phyloP scores from a whole-genome alignment of 1,140 invertebrate genomes.

The Dysdera silvatica region DNA sequence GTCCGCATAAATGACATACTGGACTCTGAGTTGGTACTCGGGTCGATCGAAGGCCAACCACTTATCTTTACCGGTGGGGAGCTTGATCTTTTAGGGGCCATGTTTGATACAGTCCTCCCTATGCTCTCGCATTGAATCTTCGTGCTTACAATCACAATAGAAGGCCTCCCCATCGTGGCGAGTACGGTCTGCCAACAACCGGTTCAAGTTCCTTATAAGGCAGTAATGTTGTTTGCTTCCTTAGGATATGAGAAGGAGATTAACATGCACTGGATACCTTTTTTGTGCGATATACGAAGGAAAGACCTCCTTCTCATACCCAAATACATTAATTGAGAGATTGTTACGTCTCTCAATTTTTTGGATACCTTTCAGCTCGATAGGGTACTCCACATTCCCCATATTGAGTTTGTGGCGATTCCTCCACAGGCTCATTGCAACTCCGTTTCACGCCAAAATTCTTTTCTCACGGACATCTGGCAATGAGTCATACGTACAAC shows the following conservation, averaged over 20 bases:
- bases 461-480: too few relatives aligned
- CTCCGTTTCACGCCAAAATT: too few relatives aligned
- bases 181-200: neutral
- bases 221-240: neutral
- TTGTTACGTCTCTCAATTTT: too few relatives aligned
- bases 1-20: constrained; percentile 7
- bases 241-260: neutral
- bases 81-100: neutral
- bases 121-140: neutral
- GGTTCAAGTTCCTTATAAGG: neutral
- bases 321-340: neutral
- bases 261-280: neutral
- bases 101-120: neutral
- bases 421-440: too few relatives aligned
- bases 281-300: neutral
- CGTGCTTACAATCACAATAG: neutral
- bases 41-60: neutral
- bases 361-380: too few relatives aligned
- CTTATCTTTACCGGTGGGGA: neutral
- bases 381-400: too few relatives aligned
- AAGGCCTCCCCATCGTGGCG: neutral
- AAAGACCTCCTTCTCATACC: neutral
- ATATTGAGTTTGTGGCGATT: too few relatives aligned
- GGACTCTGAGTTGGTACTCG: neutral
- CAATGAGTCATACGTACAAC: too few relatives aligned